These are phyloP conservation scores for Ariolimax columbianus DNA, from an alignment of 2,888 invertebrate species.

Conservation along the genomic window DNA sequence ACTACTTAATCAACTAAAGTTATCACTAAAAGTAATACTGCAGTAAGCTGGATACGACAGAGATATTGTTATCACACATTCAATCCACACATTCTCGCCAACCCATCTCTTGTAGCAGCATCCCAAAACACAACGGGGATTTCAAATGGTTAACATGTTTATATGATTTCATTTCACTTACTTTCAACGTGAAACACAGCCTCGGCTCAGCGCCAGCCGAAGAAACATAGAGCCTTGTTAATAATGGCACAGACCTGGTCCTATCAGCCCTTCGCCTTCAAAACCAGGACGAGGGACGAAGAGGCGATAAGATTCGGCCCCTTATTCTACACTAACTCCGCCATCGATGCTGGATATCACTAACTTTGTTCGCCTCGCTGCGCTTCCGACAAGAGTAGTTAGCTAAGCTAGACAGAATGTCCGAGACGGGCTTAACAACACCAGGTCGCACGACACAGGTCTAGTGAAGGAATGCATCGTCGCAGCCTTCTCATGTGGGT, in stretches of 20 bases:
- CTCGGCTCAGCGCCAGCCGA: not conserved
- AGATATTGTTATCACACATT: no score
- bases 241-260: not conserved
- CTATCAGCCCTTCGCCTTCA: not conserved
- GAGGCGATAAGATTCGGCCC: not conserved
- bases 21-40: no score
- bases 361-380: not conserved
- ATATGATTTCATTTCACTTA: not conserved
- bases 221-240: not conserved
- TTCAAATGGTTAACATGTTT: no score
- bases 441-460: no score
- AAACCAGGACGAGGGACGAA: not conserved
- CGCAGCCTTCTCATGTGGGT: no score
- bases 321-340: not conserved
- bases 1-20: no score
- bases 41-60: no score
- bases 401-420: not conserved
- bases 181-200: not conserved
- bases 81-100: no score
- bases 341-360: not conserved
- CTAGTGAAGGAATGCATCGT: no score
- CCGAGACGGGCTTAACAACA: no score
- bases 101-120: no score
- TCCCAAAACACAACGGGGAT: no score
- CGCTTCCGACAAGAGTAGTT: not conserved